Base-by-base conservation (phyloP, 2,888 invertebrate genomes). In the Agriopis marginaria region DNA sequence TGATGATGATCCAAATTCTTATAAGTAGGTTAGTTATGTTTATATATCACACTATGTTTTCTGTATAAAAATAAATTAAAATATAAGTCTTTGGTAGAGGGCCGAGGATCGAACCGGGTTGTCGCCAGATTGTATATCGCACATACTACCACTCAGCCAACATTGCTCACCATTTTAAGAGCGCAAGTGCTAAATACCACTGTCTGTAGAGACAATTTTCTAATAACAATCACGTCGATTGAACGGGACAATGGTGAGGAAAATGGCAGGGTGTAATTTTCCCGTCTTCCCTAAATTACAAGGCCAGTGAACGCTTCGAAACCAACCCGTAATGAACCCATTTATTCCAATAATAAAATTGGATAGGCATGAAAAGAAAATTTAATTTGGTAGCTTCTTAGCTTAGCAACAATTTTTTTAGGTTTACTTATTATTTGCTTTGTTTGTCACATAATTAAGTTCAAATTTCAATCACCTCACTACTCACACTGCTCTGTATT, bases 271-370 rank as follows among this genome's bases (percentile, higher is more conserved):
- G 50, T 58, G 55, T 65, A 69, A 69, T 65, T 65, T 69, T 65
- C 56, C 60, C 53, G n/a, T 9, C 54, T 17, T 60, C 50, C 51
- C 53, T 44, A 32, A 51, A 62, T 50, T 44, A 61, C 69, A 62
- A 69, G 65, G 69, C 45, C 56, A 39, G 60, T 47, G 58, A 42
- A 47, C 39, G 56, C 56, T 62, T 61, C 55, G 69, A 69, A 54
- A 62, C 58, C 61, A 69, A 69, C 55, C 64, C 68, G 61, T 69
- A 69, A 69, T 62, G 69, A 69, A 62, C 50, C 65, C 50, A 65
- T 69, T 69, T 65, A 65, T 65, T 65, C 53, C 23, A 56, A 65
- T 65, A 69, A 32, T 32, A 4, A 32, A 32, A 65, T 69, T 64
- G 61, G 64, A 50, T 45, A n/a, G 17, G 50, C 50, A 58, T 53